phyloP scores from a whole-genome alignment of 2,888 invertebrate genomes.

The Ischnura elegans region DNA sequence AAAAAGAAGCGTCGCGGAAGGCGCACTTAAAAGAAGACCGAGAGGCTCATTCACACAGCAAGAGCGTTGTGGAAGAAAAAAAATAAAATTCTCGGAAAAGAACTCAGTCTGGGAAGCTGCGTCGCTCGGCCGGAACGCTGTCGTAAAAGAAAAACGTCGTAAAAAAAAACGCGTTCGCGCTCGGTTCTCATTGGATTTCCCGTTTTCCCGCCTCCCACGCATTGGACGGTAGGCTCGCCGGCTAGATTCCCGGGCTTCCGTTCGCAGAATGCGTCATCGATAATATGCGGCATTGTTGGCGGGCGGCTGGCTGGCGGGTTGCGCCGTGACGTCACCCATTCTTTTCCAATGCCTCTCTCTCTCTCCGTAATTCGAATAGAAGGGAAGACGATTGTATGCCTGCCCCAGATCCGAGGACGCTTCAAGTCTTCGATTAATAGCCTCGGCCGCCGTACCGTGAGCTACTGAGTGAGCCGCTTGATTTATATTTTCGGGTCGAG shows the following conservation, averaged over 20 bases:
- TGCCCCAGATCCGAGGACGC: no score
- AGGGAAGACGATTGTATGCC: no score
- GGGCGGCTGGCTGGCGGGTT: no score
- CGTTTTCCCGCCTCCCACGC: constrained; percentile 17
- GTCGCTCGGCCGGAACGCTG: neutral
- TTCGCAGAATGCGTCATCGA: neutral
- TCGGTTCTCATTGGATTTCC: neutral
- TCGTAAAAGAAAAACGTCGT: no score
- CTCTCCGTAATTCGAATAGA: neutral
- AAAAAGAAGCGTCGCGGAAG: neutral
- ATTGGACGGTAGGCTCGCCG: neutral
- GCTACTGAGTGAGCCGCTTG: no score
- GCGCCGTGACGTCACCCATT: neutral
- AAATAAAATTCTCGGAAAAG: neutral
- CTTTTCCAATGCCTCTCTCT: neutral
- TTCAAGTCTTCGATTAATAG: neutral
- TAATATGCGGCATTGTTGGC: neutral
- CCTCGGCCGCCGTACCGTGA: neutral
- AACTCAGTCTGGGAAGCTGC: neutral
- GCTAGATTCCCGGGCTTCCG: neutral
- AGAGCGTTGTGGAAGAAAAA: neutral
- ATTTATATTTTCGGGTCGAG: neutral
- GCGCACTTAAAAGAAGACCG: neutral
- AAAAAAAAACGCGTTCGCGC: neutral
- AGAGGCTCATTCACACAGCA: neutral